These are phyloP conservation scores for Malurus alboscapulatus DNA, from an alignment of 2,113 vertebrate genomes.

Conservation along the genomic window DNA sequence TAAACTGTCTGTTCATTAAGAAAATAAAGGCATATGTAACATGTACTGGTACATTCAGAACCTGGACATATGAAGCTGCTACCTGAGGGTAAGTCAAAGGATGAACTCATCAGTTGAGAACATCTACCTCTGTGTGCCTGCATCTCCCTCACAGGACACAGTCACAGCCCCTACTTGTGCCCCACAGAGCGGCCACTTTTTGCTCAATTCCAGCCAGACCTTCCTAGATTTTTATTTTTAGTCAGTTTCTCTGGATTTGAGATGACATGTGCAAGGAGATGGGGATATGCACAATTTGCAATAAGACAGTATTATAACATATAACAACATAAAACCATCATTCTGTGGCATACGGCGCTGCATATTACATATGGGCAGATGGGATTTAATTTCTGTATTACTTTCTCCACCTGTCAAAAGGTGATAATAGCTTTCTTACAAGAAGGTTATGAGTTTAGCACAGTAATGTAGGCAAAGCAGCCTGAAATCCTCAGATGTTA, in stretches of 20 bases:
- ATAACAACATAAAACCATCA: background rate
- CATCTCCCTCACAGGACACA: background rate
- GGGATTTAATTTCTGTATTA: background rate
- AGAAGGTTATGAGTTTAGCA: background rate
- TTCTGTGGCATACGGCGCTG: background rate
- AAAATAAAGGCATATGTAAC: background rate
- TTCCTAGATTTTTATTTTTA: background rate
- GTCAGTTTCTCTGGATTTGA: background rate
- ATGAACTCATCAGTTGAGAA: background rate
- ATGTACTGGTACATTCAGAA: background rate
- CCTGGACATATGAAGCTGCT: background rate
- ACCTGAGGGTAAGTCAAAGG: background rate
- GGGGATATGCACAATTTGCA: background rate
- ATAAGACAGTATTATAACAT: background rate
- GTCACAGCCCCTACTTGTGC: background rate
- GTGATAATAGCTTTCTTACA: background rate
- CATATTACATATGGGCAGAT: background rate
- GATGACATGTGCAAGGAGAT: background rate
- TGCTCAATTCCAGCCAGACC: background rate
- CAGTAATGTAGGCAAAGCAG: background rate
- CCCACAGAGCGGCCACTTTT: background rate
- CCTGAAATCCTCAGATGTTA: background rate
- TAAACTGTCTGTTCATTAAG: fast-evolving
- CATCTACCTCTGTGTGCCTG: background rate
- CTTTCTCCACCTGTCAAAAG: background rate